Evolutionary conservation across 92 coral and sea anemone genomes (phyloP).

Genomic region (Heliopora coerulea): DNA sequence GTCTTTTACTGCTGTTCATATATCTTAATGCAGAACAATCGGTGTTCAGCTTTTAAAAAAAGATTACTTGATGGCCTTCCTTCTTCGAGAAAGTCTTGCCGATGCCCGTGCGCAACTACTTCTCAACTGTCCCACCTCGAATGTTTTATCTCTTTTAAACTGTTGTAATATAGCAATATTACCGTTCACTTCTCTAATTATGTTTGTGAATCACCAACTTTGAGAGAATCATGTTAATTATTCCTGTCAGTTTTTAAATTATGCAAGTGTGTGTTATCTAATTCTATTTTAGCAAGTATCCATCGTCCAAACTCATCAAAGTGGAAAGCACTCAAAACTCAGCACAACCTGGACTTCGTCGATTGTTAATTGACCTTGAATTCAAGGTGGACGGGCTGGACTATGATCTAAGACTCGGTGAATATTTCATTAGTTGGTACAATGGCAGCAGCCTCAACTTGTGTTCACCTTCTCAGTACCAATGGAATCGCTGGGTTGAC

Average conservation of each 20-base stretch:
- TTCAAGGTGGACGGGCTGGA: constrained; percentile 34
- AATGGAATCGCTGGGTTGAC: constrained; percentile 12
- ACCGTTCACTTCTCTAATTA: too few relatives aligned
- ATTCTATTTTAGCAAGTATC: constrained; percentile 10
- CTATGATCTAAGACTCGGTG: constrained; percentile 16
- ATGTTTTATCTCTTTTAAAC: too few relatives aligned
- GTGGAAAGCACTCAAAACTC: constrained; percentile 1
- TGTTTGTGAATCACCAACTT: too few relatives aligned
- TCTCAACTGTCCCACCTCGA: too few relatives aligned
- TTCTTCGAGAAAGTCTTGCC: too few relatives aligned
- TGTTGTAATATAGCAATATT: too few relatives aligned
- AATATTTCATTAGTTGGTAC: constrained; percentile 2
- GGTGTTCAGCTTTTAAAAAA: too few relatives aligned
- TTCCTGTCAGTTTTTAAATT: neutral
- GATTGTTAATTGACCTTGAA: constrained; percentile 22
- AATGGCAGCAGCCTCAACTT: neutral
- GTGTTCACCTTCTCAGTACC: constrained; percentile 3
- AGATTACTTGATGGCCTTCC: too few relatives aligned
- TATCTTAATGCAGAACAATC: too few relatives aligned
- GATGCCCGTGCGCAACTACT: too few relatives aligned
- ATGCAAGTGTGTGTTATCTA: neutral
- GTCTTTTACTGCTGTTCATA: too few relatives aligned
- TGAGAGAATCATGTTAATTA: too few relatives aligned
- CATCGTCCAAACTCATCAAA: constrained; percentile 22
- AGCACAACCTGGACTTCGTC: neutral